Percentiles rank a stretch among this genome's conserved stretches.
Evolutionary conservation across 1,140 invertebrate genomes (phyloP).

Genomic region (Oryzaephilus surinamensis): DNA sequence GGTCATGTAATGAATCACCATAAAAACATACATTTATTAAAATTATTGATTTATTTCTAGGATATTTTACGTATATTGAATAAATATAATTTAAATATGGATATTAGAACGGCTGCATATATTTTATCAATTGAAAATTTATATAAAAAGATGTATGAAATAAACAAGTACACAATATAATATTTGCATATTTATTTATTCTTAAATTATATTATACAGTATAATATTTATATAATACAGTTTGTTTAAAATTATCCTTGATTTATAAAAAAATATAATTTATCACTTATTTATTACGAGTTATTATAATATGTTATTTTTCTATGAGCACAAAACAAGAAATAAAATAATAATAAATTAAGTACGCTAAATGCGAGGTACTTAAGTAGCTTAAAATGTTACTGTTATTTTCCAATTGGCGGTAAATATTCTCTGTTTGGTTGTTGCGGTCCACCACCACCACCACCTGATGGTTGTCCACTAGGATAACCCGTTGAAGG

Average conservation of each 20-base stretch:
- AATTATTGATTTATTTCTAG: constrained; percentile 42
- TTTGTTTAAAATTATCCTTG: too few relatives aligned
- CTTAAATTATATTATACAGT: too few relatives aligned
- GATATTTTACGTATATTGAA: constrained; percentile 38
- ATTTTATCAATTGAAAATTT: constrained; percentile 75
- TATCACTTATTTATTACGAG: constrained; percentile 7
- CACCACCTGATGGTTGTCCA: constrained; percentile 27
- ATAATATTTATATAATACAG: too few relatives aligned
- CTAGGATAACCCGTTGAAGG: constrained; percentile 36
- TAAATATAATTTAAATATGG: constrained; percentile 59
- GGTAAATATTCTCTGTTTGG: constrained; percentile 48
- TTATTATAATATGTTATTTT: too few relatives aligned
- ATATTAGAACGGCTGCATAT: constrained; percentile 75
- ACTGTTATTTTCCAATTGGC: constrained; percentile 29
- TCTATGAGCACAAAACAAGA: too few relatives aligned
- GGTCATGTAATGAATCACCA: constrained; percentile 1
- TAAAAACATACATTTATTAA: neutral
- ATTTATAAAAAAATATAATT: constrained; percentile 10
- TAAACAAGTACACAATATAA: constrained; percentile 11
- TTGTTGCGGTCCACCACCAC: constrained; percentile 27
- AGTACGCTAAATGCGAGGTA: constrained; percentile 4
- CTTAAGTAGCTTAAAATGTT: neutral
- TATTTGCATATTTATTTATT: too few relatives aligned
- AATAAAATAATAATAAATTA: constrained; percentile 6
- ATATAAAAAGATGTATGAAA: constrained; percentile 42